These are phyloP conservation scores for Danio choprae DNA, from an alignment of 2,797 vertebrate genomes.

Conservation along the genomic window DNA sequence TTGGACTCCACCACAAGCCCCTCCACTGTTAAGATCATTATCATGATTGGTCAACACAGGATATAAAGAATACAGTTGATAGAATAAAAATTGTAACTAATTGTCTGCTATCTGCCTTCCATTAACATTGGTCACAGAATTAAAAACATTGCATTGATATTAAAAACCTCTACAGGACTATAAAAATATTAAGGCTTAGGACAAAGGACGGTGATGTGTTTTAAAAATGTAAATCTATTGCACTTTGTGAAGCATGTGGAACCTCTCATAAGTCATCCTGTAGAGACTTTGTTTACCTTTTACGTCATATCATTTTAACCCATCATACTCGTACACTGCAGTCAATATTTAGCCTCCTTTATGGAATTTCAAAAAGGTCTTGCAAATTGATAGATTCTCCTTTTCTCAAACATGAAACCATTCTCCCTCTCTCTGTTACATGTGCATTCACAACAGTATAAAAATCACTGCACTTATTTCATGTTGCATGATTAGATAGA, in stretches of 20 bases:
- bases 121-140: not conserved
- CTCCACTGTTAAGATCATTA: not conserved
- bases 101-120: not conserved
- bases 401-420: not conserved
- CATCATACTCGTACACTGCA: constrained; percentile 9
- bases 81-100: not conserved
- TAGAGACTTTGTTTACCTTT: not conserved
- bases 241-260: not conserved
- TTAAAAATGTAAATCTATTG: not conserved
- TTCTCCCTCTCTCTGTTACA: not conserved
- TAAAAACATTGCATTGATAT: constrained; percentile 9
- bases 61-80: constrained; percentile 1
- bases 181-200: constrained; percentile 23
- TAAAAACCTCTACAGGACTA: not conserved
- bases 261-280: not conserved
- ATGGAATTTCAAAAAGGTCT: not conserved
- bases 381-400: not conserved
- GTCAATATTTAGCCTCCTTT: not conserved
- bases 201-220: constrained; percentile 7
- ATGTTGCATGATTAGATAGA: constrained; percentile 68
- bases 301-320: not conserved
- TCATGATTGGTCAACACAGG: not conserved
- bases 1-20: not conserved
- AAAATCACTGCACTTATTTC: not conserved
- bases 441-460: not conserved